phyloP scores from a whole-genome alignment of 2,797 vertebrate genomes.

The Anisognathus igniventris region DNA sequence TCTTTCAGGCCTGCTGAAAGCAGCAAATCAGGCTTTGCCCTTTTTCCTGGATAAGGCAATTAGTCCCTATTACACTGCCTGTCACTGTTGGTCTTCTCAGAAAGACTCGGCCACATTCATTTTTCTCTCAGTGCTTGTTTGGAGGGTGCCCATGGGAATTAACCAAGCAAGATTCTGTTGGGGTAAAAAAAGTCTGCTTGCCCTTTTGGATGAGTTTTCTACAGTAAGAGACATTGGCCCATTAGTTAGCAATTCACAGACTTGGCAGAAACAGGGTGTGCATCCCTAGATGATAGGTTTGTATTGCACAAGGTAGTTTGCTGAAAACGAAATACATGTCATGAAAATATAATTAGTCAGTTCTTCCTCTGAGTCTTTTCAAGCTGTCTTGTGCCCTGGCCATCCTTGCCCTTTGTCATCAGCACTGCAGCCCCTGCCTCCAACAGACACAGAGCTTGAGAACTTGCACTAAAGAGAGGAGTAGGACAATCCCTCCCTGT shows the following conservation, averaged over 20 bases:
- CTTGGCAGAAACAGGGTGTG: background rate
- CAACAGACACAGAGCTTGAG: background rate
- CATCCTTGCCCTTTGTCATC: background rate
- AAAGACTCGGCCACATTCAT: background rate
- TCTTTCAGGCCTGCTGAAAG: background rate
- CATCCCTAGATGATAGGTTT: background rate
- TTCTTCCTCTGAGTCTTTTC: background rate
- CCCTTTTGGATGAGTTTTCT: background rate
- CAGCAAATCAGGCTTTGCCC: background rate
- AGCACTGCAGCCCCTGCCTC: background rate
- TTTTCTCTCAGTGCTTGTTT: background rate
- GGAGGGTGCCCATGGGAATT: background rate
- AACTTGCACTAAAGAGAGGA: fast-evolving
- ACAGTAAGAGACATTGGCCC: fast-evolving
- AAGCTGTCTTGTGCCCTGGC: background rate
- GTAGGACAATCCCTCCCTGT: background rate
- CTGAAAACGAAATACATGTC: background rate
- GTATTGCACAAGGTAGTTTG: background rate
- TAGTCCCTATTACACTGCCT: background rate
- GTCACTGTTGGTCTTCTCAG: background rate
- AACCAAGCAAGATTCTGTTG: background rate
- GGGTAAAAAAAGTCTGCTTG: background rate
- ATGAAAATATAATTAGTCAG: background rate
- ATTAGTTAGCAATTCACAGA: background rate
- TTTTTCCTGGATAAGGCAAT: background rate